These are phyloP conservation scores for Autographa pulchrina DNA, from an alignment of 2,888 invertebrate genomes.

Conservation along the genomic window DNA sequence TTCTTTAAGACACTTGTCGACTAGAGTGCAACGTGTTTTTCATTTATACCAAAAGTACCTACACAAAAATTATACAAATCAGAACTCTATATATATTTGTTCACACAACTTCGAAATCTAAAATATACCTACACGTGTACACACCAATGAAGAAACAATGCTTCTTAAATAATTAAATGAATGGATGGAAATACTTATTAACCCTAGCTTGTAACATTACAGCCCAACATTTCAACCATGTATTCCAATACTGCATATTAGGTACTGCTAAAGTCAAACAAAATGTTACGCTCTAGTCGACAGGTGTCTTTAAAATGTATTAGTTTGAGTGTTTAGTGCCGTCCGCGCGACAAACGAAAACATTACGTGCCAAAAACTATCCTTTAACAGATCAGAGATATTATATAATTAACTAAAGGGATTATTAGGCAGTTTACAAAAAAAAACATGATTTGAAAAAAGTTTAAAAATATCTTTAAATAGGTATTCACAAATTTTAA, in stretches of 20 bases:
- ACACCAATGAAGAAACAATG: no score
- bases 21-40: conserved; percentile 3
- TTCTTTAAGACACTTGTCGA: conserved; percentile 28
- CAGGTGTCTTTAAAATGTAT: conserved; percentile 25
- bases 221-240: background rate
- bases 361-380: conserved; percentile 80
- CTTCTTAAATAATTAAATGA: no score
- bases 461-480: no score
- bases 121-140: no score
- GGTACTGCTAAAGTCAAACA: background rate
- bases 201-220: background rate
- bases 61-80: background rate
- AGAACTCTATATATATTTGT: no score
- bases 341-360: conserved; percentile 80
- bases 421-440: background rate
- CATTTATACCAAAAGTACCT: no score
- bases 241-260: background rate
- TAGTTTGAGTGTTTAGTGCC: conserved; percentile 77
- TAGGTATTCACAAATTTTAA: no score
- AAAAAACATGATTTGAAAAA: background rate
- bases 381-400: conserved; percentile 53
- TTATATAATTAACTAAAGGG: conserved; percentile 43
- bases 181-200: background rate
- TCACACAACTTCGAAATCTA: no score
- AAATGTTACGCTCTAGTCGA: conserved; percentile 29